phyloP scores from a whole-genome alignment of 1,140 invertebrate species.

The Melitaea cinxia region DNA sequence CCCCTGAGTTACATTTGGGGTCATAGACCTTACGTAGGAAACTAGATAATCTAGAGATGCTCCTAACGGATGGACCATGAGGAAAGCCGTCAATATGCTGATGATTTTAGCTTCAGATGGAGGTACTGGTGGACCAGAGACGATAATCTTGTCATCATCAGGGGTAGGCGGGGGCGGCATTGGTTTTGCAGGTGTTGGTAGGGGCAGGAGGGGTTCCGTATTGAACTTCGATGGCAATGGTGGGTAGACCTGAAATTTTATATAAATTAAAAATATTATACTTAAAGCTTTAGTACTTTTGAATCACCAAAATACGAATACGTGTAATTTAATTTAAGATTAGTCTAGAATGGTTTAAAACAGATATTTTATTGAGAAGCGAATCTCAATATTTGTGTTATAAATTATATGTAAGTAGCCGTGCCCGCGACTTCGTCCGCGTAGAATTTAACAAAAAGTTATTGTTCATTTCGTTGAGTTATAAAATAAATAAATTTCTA shows the following conservation, averaged over 20 bases:
- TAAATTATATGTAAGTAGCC: too few species aligned
- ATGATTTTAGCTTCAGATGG: slow-evolving; percentile 63
- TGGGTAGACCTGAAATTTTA: slow-evolving; percentile 40
- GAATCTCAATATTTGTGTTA: too few species aligned
- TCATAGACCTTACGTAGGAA: slow-evolving; percentile 59
- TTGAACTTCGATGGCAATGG: slow-evolving; percentile 37
- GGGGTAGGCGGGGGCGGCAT: slow-evolving; percentile 31
- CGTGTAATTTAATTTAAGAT: too few species aligned
- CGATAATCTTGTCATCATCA: slow-evolving; percentile 36
- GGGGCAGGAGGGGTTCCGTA: slow-evolving; percentile 12
- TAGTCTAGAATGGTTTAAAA: too few species aligned
- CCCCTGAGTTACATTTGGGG: slow-evolving; percentile 45
- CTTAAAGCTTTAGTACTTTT: not conserved
- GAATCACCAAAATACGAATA: too few species aligned
- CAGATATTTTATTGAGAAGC: too few species aligned
- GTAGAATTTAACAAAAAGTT: too few species aligned
- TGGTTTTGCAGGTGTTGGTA: slow-evolving; percentile 17
- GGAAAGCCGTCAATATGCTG: slow-evolving; percentile 62
- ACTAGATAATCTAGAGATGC: slow-evolving; percentile 58
- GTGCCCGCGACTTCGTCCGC: too few species aligned
- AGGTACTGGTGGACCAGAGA: slow-evolving; percentile 30
- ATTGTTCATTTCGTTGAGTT: too few species aligned
- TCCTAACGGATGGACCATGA: slow-evolving; percentile 63
- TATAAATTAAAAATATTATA: not conserved
- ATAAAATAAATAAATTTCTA: too few species aligned